These are phyloP conservation scores for Alethe diademata DNA, from an alignment of 2,113 vertebrate species.

Conservation along the genomic window DNA sequence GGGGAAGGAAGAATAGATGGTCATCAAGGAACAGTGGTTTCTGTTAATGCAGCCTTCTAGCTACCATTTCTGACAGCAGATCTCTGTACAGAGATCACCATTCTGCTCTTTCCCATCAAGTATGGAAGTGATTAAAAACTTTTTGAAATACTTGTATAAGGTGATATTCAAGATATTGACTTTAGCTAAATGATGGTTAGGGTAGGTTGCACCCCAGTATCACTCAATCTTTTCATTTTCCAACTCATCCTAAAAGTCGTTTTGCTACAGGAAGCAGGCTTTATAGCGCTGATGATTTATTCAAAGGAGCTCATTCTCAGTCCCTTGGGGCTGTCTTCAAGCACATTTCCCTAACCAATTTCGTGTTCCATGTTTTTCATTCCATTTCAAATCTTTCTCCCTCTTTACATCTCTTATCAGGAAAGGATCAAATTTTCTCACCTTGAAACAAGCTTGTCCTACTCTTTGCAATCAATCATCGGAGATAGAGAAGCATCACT, in stretches of 20 bases:
- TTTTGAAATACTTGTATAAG: not conserved
- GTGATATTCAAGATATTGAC: not conserved
- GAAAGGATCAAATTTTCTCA: slow-evolving; percentile 23
- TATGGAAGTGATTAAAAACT: slow-evolving; percentile 12
- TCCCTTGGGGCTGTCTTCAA: not conserved
- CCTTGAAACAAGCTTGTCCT: slow-evolving; percentile 25
- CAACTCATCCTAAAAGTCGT: not conserved
- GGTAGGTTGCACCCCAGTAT: not conserved
- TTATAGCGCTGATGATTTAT: slow-evolving; percentile 25
- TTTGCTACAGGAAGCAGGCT: not conserved
- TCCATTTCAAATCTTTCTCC: not conserved
- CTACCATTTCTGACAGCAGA: not conserved
- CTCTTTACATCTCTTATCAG: not conserved
- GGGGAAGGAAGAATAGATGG: slow-evolving; percentile 18
- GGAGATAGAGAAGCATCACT: not conserved
- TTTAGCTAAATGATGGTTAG: not conserved
- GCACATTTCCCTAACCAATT: slow-evolving; percentile 20
- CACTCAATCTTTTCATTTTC: slow-evolving; percentile 1
- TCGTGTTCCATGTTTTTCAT: not conserved
- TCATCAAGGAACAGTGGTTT: slow-evolving; percentile 26
- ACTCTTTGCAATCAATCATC: not conserved
- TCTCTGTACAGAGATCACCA: not conserved
- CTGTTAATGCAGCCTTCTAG: slow-evolving; percentile 33
- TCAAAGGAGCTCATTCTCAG: slow-evolving; percentile 1
- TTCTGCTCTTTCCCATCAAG: not conserved